These are phyloP conservation scores for Gouania willdenowi DNA, from an alignment of 2,797 vertebrate species.

Conservation along the genomic window DNA sequence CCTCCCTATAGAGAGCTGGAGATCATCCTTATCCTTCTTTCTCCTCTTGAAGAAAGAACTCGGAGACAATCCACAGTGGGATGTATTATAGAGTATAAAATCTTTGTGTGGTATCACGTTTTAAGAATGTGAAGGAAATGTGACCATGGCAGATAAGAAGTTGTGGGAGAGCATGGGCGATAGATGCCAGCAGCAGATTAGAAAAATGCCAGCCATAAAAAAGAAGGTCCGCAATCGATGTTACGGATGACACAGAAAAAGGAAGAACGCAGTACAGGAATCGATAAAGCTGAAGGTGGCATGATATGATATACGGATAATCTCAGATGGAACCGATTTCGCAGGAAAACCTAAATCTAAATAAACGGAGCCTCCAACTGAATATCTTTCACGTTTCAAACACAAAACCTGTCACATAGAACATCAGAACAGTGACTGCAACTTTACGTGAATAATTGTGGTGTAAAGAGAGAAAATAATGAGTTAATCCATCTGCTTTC, in stretches of 20 bases:
- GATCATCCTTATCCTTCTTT: constrained; percentile 14
- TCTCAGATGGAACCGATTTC: background rate
- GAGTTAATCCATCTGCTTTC: constrained; percentile 11
- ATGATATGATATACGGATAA: constrained; percentile 2
- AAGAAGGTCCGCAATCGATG: constrained; percentile 8
- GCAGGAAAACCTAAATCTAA: constrained; percentile 1
- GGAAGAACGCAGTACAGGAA: background rate
- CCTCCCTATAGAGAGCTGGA: constrained; percentile 26
- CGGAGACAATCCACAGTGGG: constrained; percentile 10
- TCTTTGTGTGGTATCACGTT: constrained; percentile 18
- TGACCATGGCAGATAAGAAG: constrained; percentile 14
- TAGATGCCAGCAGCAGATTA: constrained; percentile 2
- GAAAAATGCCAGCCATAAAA: constrained; percentile 1
- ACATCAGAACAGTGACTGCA: constrained; percentile 28
- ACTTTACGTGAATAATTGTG: constrained; percentile 6
- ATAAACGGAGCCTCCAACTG: constrained; percentile 8
- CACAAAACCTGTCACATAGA: background rate
- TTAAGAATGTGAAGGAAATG: constrained; percentile 8
- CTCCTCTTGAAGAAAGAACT: constrained; percentile 6
- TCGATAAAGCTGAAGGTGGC: background rate
- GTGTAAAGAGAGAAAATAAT: background rate
- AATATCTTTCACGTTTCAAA: background rate
- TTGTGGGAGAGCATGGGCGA: background rate
- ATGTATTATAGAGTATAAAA: constrained; percentile 12
- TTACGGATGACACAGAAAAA: constrained; percentile 2